Evolutionary conservation across 2,113 vertebrate genomes (phyloP).

Genomic region (Tragelaphus imberbis): DNA sequence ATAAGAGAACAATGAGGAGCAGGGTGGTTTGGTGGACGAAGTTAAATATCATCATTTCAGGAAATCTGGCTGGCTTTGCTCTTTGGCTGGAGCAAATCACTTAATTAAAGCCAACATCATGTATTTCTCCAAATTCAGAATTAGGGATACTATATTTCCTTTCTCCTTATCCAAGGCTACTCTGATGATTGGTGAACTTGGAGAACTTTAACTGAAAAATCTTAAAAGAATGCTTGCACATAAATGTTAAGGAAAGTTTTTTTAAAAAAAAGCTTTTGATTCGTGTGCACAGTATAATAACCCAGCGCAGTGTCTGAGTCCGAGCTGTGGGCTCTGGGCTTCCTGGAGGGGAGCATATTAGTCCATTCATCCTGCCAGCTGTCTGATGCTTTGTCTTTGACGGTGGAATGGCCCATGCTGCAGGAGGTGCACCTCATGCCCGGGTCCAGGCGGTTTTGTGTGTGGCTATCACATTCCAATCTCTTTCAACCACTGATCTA

Average conservation of each 20-base stretch:
- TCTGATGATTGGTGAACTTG: neutral
- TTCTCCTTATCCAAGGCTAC: neutral
- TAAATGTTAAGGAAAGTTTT: neutral
- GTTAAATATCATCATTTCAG: neutral
- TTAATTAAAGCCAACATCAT: neutral
- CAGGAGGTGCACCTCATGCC: neutral
- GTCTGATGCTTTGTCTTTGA: neutral
- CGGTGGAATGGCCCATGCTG: neutral
- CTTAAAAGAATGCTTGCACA: neutral
- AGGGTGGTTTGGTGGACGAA: neutral
- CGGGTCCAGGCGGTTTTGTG: neutral
- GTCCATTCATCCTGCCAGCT: neutral
- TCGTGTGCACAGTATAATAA: neutral
- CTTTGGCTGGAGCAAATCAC: neutral
- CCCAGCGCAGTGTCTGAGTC: neutral
- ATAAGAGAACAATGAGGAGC: neutral
- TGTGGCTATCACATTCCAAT: neutral
- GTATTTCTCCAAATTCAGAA: neutral
- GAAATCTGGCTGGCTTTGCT: neutral
- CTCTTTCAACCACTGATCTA: neutral
- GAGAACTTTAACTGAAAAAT: constrained; percentile 5
- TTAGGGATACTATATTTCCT: neutral
- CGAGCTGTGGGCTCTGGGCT: neutral
- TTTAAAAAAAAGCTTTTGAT: neutral
- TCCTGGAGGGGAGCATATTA: neutral